These are phyloP conservation scores for Lycocerus yunnanus DNA, from an alignment of 2,888 invertebrate genomes.

Conservation along the genomic window DNA sequence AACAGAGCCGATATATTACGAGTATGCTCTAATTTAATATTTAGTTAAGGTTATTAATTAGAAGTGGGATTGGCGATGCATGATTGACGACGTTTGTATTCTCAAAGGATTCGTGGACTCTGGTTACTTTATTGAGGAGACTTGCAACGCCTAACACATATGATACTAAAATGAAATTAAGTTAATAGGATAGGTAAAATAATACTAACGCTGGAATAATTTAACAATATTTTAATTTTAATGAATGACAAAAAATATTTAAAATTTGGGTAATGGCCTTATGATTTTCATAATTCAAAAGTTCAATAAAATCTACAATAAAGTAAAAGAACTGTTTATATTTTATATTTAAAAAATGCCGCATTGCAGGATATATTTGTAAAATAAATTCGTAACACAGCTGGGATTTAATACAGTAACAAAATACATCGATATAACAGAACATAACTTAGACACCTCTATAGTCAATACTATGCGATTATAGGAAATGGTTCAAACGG, in stretches of 20 bases:
- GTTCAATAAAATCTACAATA: not conserved
- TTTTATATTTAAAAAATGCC: slow-evolving; percentile 9
- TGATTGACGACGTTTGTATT: slow-evolving; percentile 29
- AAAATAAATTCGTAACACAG: slow-evolving; percentile 33
- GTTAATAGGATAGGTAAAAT: not conserved
- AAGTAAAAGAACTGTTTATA: not conserved
- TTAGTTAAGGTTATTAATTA: slow-evolving; percentile 25
- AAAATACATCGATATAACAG: slow-evolving; percentile 30
- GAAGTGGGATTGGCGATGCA: slow-evolving; percentile 29
- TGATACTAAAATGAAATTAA: not conserved
- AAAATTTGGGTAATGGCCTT: too few species aligned
- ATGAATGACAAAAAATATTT: too few species aligned
- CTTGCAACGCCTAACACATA: not conserved
- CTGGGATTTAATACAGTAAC: slow-evolving; percentile 30
- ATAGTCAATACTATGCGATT: slow-evolving; percentile 31
- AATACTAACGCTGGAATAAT: too few species aligned
- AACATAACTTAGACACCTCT: slow-evolving; percentile 29
- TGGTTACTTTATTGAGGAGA: slow-evolving; percentile 19
- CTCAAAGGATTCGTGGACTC: slow-evolving; percentile 21
- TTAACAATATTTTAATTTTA: too few species aligned
- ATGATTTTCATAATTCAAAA: not conserved
- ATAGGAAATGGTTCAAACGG: slow-evolving; percentile 37
- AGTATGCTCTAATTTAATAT: not conserved
- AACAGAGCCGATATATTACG: not conserved
- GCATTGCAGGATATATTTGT: slow-evolving; percentile 30